Evolutionary conservation across 2,797 vertebrate species (phyloP).

Genomic region (Picus viridis): DNA sequence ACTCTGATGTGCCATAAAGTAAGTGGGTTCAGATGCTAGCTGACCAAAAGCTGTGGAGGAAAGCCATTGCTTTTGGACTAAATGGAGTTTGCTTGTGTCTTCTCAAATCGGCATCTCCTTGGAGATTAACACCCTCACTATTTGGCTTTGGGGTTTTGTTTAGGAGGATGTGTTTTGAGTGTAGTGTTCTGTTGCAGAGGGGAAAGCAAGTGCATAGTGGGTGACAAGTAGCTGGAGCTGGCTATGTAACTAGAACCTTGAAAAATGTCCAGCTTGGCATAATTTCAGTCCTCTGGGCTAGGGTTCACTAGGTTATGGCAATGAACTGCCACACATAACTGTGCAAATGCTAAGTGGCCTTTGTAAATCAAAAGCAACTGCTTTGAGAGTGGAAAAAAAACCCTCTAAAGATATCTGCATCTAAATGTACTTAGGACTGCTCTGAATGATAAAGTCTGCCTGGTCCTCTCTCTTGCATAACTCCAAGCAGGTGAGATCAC

Average conservation of each 20-base stretch:
- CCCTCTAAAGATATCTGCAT: background rate
- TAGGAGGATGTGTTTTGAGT: background rate
- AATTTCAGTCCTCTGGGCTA: background rate
- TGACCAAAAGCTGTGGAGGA: constrained; percentile 2
- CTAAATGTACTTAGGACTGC: background rate
- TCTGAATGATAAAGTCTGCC: constrained; percentile 12
- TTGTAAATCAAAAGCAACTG: background rate
- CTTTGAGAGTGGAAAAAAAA: background rate
- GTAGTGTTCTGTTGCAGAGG: background rate
- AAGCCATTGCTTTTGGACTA: constrained; percentile 16
- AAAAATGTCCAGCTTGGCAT: background rate
- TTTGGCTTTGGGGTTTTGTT: constrained; percentile 11
- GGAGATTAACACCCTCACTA: constrained; percentile 12
- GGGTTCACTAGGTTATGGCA: background rate
- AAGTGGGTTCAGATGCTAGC: constrained; percentile 37
- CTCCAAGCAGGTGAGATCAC: constrained; percentile 39
- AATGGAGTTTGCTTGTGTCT: constrained; percentile 46
- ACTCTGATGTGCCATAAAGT: constrained; percentile 56
- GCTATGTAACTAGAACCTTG: background rate
- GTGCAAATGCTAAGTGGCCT: background rate
- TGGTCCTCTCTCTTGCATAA: background rate
- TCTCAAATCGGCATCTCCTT: constrained; percentile 39
- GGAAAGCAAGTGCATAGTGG: background rate
- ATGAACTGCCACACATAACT: background rate
- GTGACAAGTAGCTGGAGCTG: background rate